Base-by-base conservation (phyloP, 1,140 invertebrate genomes). In the Zaprionus ghesquierei region DNA sequence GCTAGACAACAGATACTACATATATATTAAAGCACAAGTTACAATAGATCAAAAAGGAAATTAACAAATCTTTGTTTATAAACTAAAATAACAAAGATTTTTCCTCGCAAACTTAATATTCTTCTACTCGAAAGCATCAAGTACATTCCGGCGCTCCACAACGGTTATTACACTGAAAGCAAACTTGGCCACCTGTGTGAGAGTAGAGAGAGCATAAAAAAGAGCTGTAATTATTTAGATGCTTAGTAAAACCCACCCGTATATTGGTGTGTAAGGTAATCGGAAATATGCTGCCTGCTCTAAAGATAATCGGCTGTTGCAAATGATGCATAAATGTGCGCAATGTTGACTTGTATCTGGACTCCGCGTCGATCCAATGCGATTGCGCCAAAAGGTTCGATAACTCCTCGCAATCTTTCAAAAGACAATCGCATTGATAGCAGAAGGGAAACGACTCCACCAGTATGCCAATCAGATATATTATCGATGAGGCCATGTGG, bases 381-480 rank as follows among this genome's bases (percentile, higher is more conserved):
- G 68, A 70, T 2, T 62, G 59, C 20, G 20, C 13, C 13, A 70
- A 31, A 33, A 54, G 3, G 10, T 33, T 12, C 1, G 59, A 23
- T n/a, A 70, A 12, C 0, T 62, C 25, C 2, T 55, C 29, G 23
- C 60, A 56, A 25, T 71, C 61, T 2, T 58, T 53, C 2, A 51
- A 15, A 0, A 70, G 53, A 9, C 54, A 18, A 25, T 63, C 41
- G 51, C 68, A 70, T 1, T 46, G 33, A 5, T 55, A 49, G 18
- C 68, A 70, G 1, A 64, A 59, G 20, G 61, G 61, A 51, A 59
- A 65, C 2, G 54, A 53, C 25, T 71, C 5, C 29, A 71, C 10
- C 5, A 71, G 9, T 9, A 54, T 13, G 3, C 50, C 68, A 5
- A 6, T 22, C 18, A 38, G 0, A 38, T 44, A 63, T 1, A 68